phyloP scores from a whole-genome alignment of 2,797 vertebrate species.

The Tenualosa thibaudeaui region DNA sequence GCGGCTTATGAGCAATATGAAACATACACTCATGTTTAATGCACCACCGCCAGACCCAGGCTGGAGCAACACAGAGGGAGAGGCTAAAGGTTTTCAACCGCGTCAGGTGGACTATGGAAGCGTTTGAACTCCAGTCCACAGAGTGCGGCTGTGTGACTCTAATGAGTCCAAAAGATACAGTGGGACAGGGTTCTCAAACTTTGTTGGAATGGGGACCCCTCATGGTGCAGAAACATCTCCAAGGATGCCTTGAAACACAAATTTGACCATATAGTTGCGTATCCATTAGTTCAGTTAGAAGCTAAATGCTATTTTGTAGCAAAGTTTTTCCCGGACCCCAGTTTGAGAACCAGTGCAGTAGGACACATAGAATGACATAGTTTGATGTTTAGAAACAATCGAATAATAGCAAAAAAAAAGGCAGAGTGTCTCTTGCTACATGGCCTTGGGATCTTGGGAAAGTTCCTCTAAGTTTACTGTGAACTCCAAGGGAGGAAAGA shows the following conservation, averaged over 20 bases:
- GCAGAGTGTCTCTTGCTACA: not conserved
- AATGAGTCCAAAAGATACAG: not conserved
- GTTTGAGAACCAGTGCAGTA: no score
- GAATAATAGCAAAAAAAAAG: not conserved
- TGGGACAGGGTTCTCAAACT: not conserved
- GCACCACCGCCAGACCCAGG: not conserved
- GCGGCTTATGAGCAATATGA: conserved; percentile 64
- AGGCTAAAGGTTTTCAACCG: not conserved
- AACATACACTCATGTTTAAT: conserved; percentile 33
- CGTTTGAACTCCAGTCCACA: not conserved
- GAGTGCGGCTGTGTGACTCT: not conserved
- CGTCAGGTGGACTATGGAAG: not conserved
- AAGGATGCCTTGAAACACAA: no score
- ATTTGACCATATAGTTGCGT: no score
- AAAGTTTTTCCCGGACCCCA: no score
- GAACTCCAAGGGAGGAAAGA: not conserved
- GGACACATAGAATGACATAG: not conserved
- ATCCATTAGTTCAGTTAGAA: no score
- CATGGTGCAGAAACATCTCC: no score
- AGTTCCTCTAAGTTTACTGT: not conserved
- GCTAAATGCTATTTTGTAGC: no score
- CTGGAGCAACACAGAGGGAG: not conserved
- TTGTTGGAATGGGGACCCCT: no score
- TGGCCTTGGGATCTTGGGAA: not conserved
- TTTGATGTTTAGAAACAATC: not conserved